Evolutionary conservation across 2,113 vertebrate species (phyloP).

Genomic region (Gopherus flavomarginatus): DNA sequence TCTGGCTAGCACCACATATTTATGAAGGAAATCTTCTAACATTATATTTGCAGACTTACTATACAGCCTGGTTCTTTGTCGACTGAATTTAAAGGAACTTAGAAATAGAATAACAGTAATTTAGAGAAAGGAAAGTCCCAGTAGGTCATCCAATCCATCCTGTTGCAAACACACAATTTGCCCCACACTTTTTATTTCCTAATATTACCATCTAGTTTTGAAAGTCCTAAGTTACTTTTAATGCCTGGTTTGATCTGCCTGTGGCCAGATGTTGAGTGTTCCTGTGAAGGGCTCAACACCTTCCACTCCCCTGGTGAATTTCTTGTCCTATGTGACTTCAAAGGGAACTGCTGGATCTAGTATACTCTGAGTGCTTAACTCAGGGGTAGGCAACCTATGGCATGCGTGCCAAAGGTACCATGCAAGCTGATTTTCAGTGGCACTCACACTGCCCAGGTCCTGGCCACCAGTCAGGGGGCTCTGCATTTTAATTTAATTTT

Average conservation of each 20-base stretch:
- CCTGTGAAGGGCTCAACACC: fast-evolving
- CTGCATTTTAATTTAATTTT: no score
- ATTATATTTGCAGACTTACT: neutral
- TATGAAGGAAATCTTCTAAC: neutral
- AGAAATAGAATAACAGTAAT: neutral
- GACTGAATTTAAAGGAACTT: neutral
- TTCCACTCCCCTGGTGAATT: neutral
- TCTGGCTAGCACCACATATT: neutral
- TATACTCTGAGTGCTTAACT: neutral
- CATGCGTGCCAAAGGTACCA: no score
- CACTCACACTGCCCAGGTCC: no score
- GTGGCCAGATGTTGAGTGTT: neutral
- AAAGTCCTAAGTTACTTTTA: neutral
- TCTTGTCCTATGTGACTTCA: neutral
- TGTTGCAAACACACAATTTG: neutral
- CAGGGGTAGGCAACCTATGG: no score
- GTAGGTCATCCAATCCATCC: neutral
- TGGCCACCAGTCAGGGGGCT: no score
- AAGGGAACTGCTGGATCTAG: neutral
- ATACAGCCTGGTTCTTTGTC: neutral
- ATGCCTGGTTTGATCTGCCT: neutral
- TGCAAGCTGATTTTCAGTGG: no score
- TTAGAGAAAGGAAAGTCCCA: neutral
- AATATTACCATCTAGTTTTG: neutral
- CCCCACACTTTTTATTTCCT: neutral